Evolutionary conservation across 2,113 vertebrate species (phyloP).

Genomic region (Hoplias malabaricus): DNA sequence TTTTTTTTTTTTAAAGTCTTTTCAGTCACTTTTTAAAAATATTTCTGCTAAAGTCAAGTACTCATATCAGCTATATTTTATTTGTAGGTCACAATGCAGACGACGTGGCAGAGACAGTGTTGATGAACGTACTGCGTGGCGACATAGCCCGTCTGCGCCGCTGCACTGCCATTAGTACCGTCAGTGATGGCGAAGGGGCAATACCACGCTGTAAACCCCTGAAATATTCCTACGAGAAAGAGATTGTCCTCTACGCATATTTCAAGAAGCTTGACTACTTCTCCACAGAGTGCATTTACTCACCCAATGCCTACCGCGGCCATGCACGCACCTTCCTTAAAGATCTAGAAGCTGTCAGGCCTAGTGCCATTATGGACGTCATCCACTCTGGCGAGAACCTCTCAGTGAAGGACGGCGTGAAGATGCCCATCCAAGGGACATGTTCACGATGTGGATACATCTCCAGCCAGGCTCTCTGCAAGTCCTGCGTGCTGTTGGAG

Average conservation of each 20-base stretch:
- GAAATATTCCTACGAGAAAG: conserved; percentile 88
- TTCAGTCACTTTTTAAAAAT: not conserved
- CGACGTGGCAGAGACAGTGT: conserved; percentile 84
- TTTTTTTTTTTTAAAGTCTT: not conserved
- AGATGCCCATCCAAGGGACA: conserved; percentile 80
- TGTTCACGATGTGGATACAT: conserved; percentile 85
- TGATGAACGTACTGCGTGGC: conserved; percentile 89
- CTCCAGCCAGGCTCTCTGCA: conserved; percentile 84
- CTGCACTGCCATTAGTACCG: conserved; percentile 76
- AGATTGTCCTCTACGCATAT: conserved; percentile 92
- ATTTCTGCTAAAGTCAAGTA: not conserved
- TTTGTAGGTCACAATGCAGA: conserved; percentile 86
- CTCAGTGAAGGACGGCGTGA: conserved; percentile 76
- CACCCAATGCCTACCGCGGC: conserved; percentile 86
- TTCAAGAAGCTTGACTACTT: conserved; percentile 90
- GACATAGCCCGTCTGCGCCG: conserved; percentile 81
- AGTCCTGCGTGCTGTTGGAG: conserved; percentile 85
- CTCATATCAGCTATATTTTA: not conserved
- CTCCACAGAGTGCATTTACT: conserved; percentile 87
- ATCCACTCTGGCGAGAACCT: conserved; percentile 87
- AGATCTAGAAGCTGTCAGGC: conserved; percentile 79
- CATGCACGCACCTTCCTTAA: conserved; percentile 83
- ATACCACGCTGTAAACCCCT: conserved; percentile 87
- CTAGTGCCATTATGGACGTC: conserved; percentile 84
- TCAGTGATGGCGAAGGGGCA: conserved; percentile 75